These are phyloP conservation scores for Nibea coibor DNA, from an alignment of 2,113 vertebrate genomes.

Conservation along the genomic window DNA sequence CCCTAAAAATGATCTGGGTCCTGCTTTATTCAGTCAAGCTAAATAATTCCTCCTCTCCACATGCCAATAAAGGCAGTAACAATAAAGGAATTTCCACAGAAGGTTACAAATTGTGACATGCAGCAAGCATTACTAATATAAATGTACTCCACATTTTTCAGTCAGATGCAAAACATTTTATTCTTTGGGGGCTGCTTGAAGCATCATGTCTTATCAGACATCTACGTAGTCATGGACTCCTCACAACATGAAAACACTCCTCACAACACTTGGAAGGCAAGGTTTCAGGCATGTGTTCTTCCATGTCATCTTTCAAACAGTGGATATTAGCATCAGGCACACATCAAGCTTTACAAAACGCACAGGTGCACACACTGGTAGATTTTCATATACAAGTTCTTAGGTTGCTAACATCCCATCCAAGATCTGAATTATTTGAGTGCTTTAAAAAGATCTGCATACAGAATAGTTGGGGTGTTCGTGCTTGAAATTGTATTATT, in stretches of 20 bases:
- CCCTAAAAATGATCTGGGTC: not conserved
- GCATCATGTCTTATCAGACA: slow-evolving; percentile 31
- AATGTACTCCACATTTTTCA: slow-evolving; percentile 20
- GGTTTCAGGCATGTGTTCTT: slow-evolving; percentile 12
- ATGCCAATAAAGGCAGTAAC: slow-evolving; percentile 22
- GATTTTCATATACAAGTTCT: too few species aligned
- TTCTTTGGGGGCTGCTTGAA: slow-evolving; percentile 32
- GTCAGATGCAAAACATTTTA: slow-evolving; percentile 31
- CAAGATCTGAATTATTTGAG: too few species aligned
- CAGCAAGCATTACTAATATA: slow-evolving; percentile 10
- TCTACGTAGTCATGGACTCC: slow-evolving; percentile 14
- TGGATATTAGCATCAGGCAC: not conserved
- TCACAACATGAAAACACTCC: slow-evolving; percentile 36
- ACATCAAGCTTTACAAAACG: too few species aligned
- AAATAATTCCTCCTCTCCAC: slow-evolving; percentile 5
- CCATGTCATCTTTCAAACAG: slow-evolving; percentile 1
- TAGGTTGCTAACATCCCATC: too few species aligned
- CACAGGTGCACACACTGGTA: too few species aligned
- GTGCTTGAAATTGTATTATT: too few species aligned
- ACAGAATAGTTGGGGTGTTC: too few species aligned
- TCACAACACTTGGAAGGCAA: slow-evolving; percentile 3
- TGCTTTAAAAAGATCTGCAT: too few species aligned
- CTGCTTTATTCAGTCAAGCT: slow-evolving; percentile 20
- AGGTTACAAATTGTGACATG: not conserved
- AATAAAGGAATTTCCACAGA: slow-evolving; percentile 20